Base-by-base conservation (phyloP, 2,888 invertebrate species). In the Dermolepida albohirtum region DNA sequence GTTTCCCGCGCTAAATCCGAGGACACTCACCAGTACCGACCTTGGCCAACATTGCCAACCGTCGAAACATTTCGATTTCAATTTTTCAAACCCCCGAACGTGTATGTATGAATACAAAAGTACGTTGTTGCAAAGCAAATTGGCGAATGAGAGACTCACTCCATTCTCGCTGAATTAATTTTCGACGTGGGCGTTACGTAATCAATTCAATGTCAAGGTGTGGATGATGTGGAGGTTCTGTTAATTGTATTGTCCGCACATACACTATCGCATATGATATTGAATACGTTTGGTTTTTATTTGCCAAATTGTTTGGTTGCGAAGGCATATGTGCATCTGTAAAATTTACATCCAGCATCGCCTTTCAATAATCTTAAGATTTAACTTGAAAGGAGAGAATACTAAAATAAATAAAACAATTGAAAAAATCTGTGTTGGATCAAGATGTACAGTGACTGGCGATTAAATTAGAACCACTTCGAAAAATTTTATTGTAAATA, bases 31-130 rank as follows among this genome's bases (percentile, higher is more conserved):
- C 44, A 59, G 43, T 14, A 44, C 41, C 29, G 47, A 59, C 59
- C 59, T 59, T 59, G 59, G 59, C 59, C 59, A 59, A 59, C 44
- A 57, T 57, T 27, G 27, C 29, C 44, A 59, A 59, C 59, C 59
- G 59, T 14, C 44, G 22, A 47, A 59, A 27, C 27, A 44, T 59
- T 59, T 44, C 14, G 44, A 44, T 44, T 44, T 44, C 44, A 12
- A n/a, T 14, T 43, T 43, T 44, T 27, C 12, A 57, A 57, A 44
- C 12, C 16, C 17, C 17, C 55, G 16, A 34, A 44, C 29, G 59
- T 44, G 6, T 29, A 29, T 6, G 29, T 34, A 8, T 10, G 34
- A 8, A 34, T 10, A 34, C 34, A 5, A 34, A 34, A 14, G 2
- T 57, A 57, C 6, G 57, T 29, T 14, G 7, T 29, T 59, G 14